These are phyloP conservation scores for Periparus ater DNA, from an alignment of 2,797 vertebrate species.

Conservation along the genomic window DNA sequence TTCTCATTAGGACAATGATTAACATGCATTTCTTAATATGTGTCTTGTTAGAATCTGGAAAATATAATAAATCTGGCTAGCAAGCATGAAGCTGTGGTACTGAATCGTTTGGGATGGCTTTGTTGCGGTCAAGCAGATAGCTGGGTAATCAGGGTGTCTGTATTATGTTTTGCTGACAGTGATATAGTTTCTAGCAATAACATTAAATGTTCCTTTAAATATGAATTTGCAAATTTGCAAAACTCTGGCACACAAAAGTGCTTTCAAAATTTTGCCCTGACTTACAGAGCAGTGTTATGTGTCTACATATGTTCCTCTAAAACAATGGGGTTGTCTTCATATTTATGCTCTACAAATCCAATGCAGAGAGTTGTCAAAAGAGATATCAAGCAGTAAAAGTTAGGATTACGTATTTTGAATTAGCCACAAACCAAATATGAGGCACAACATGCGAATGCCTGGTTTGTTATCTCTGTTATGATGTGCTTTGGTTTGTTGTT, in stretches of 20 bases:
- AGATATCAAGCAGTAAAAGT: neutral
- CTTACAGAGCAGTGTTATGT: neutral
- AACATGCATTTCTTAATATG: slow-evolving; percentile 36
- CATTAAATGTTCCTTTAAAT: slow-evolving; percentile 15
- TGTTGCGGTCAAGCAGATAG: neutral
- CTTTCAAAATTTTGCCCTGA: neutral
- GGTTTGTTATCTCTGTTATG: neutral
- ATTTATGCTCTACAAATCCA: neutral
- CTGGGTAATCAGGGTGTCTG: neutral
- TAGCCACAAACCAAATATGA: neutral
- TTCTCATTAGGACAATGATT: slow-evolving; percentile 53
- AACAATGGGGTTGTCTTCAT: neutral
- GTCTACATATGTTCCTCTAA: neutral
- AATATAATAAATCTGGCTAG: slow-evolving; percentile 31
- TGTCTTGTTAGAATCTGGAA: slow-evolving; percentile 46
- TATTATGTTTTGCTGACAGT: neutral
- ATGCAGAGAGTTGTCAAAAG: neutral
- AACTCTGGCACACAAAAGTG: neutral
- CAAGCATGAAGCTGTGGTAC: slow-evolving; percentile 22
- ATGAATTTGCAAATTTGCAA: neutral
- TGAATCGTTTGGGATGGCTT: neutral
- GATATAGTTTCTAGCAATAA: neutral
- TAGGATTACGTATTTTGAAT: neutral
- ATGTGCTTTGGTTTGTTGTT: neutral
- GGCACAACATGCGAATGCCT: neutral